Conservation (phyloP, 1,140 invertebrate genomes). For the Meloidogyne floridensis region DNA sequence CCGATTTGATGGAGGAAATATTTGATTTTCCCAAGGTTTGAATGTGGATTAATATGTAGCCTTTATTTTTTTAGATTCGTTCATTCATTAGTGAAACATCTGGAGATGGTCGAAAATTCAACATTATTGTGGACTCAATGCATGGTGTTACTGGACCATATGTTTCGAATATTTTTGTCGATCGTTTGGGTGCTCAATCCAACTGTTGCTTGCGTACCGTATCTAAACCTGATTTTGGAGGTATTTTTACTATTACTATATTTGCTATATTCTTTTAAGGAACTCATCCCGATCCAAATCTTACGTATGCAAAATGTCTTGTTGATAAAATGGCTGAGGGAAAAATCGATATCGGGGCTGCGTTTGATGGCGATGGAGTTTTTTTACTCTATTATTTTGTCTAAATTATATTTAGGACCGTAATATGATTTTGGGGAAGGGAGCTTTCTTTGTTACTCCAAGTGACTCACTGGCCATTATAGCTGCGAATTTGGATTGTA, state of each 20-base stretch:
- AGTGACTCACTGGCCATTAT: constrained; percentile 95
- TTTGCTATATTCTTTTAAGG: constrained; percentile 16
- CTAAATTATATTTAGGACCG: constrained; percentile 73
- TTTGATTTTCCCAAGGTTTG: constrained; percentile 80
- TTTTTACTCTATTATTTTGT: constrained; percentile 51
- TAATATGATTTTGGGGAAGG: constrained; percentile 93
- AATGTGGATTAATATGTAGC: background rate
- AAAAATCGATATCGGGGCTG: constrained; percentile 89
- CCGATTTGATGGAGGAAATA: constrained; percentile 89
- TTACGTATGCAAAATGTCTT: constrained; percentile 88
- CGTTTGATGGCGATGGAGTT: constrained; percentile 96
- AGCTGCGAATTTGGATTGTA: constrained; percentile 83
- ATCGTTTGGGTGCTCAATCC: constrained; percentile 77
- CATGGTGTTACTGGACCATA: constrained; percentile 97
- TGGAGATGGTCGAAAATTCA: constrained; percentile 72
- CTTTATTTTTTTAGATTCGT: constrained; percentile 72
- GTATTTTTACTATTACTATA: constrained; percentile 64
- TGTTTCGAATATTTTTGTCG: constrained; percentile 82
- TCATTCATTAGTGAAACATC: constrained; percentile 75
- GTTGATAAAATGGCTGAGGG: constrained; percentile 75
- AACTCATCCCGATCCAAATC: constrained; percentile 95
- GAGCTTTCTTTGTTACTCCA: constrained; percentile 96
- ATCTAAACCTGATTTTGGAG: constrained; percentile 84
- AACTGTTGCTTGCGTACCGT: constrained; percentile 49
- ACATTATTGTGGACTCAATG: constrained; percentile 88